A percentile compares a stretch with the other conserved stretches of the same genome.
Conservation (phyloP, 35 echinoderm and acorn worm genomes). For the Patiria miniata region DNA sequence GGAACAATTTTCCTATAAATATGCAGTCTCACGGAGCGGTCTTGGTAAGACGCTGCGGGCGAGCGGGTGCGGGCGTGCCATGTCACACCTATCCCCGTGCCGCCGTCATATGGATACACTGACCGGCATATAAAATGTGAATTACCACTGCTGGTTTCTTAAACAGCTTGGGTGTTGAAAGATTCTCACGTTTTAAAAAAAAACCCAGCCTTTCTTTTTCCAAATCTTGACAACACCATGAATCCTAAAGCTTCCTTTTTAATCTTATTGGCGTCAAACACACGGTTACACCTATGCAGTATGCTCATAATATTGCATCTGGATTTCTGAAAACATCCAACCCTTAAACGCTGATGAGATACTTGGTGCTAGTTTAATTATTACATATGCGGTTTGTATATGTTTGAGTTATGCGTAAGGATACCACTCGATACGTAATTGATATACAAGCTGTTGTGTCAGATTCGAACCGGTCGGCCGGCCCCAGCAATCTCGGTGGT, state of each 20-base stretch:
- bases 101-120: not conserved
- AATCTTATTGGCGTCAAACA: not conserved
- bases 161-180: not conserved
- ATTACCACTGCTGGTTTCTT: not conserved
- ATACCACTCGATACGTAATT: too few species aligned
- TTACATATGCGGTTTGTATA: too few species aligned
- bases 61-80: not conserved
- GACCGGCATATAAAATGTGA: not conserved
- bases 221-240: not conserved
- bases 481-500: too few species aligned
- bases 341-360: too few species aligned
- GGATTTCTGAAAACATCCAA: too few species aligned
- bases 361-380: too few species aligned
- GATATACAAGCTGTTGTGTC: too few species aligned
- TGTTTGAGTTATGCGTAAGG: too few species aligned
- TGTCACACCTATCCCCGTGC: not conserved
- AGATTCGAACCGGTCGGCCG: too few species aligned
- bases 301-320: too few species aligned
- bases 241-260: not conserved
- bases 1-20: not conserved
- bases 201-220: too few species aligned
- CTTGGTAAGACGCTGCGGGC: not conserved
- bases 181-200: not conserved
- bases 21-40: not conserved
- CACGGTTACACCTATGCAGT: not conserved